These are phyloP conservation scores for Platycercus adscitus DNA, from an alignment of 2,113 vertebrate species.

Conservation along the genomic window DNA sequence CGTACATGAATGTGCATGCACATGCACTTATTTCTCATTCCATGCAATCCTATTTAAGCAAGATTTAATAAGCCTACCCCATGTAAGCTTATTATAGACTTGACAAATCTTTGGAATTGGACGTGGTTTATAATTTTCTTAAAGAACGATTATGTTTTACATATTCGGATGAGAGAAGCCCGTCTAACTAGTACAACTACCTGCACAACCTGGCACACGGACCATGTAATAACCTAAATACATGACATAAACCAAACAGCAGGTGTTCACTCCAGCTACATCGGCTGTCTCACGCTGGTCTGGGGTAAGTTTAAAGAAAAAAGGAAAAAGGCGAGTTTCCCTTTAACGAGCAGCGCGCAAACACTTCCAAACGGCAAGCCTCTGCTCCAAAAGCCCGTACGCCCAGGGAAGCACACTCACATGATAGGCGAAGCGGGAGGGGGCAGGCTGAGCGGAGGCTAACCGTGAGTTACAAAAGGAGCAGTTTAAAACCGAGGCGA, in stretches of 20 bases:
- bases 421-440: accelerated
- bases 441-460: accelerated
- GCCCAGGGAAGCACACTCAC: accelerated
- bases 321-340: not conserved
- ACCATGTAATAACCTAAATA: not conserved
- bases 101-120: not conserved
- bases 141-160: not conserved
- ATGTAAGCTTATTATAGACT: not conserved
- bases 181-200: not conserved
- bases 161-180: not conserved
- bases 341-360: not conserved
- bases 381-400: accelerated
- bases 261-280: not conserved
- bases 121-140: not conserved
- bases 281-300: accelerated
- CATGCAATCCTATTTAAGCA: not conserved
- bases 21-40: not conserved
- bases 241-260: not conserved
- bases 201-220: not conserved
- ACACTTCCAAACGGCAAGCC: not conserved
- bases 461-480: accelerated
- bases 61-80: not conserved
- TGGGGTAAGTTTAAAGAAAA: not conserved
- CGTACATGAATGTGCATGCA: not conserved
- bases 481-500: accelerated